Conservation (phyloP, 2,113 vertebrate species). For the Nannobrachium achirus region DNA sequence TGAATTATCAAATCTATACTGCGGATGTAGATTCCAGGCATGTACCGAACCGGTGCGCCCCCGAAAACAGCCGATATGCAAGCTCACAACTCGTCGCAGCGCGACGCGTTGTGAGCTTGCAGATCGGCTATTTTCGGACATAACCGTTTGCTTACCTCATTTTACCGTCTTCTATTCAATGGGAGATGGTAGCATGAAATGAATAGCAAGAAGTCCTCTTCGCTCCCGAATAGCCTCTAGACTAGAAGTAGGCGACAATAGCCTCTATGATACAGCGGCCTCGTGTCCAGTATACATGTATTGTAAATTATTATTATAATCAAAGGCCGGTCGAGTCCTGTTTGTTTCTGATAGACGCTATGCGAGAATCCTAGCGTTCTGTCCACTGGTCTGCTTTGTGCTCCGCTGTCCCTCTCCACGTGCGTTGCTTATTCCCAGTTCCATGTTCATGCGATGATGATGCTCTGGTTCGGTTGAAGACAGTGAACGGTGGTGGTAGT, state of each 20-base stretch:
- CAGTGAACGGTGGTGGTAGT: slow-evolving; percentile 62
- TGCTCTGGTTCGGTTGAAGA: slow-evolving; percentile 62
- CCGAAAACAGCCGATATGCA: no score
- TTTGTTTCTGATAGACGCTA: slow-evolving; percentile 53
- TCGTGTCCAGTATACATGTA: slow-evolving; percentile 5
- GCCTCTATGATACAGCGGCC: not conserved
- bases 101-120: no score
- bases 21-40: slow-evolving; percentile 11
- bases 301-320: slow-evolving; percentile 9
- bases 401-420: slow-evolving; percentile 64
- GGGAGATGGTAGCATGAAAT: slow-evolving; percentile 48
- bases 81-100: no score
- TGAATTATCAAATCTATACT: not conserved
- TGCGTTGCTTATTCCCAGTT: slow-evolving; percentile 61
- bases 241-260: not conserved
- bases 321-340: slow-evolving; percentile 36
- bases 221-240: not conserved
- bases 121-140: no score
- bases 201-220: slow-evolving; percentile 18
- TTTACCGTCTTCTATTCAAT: slow-evolving; percentile 62
- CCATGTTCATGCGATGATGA: slow-evolving; percentile 80
- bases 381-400: slow-evolving; percentile 68
- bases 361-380: slow-evolving; percentile 56
- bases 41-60: not conserved
- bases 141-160: slow-evolving; percentile 80